phyloP scores from a whole-genome alignment of 2,113 vertebrate genomes.

The Halcyon senegalensis region DNA sequence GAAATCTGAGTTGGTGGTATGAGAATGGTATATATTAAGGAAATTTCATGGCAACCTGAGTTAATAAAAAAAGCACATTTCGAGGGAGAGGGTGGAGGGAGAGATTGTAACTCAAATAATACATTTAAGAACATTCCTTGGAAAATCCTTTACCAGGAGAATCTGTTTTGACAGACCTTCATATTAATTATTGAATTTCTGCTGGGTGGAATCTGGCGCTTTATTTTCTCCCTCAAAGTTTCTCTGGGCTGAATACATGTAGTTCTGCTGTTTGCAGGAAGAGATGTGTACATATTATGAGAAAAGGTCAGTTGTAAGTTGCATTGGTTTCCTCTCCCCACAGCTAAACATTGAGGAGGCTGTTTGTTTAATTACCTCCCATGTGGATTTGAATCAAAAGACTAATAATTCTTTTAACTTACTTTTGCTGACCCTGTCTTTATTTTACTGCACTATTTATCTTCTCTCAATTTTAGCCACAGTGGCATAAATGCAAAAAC shows the following conservation, averaged over 20 bases:
- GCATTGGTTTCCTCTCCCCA: not conserved
- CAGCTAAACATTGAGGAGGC: not conserved
- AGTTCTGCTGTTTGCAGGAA: not conserved
- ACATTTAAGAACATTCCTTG: not conserved
- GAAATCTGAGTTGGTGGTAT: not conserved
- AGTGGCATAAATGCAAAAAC: conserved; percentile 9
- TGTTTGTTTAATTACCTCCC: conserved; percentile 60
- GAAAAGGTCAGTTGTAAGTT: conserved; percentile 9
- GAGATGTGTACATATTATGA: not conserved
- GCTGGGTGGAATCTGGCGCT: not conserved
- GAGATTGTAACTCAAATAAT: not conserved
- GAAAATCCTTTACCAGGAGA: not conserved
- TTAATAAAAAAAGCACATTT: not conserved
- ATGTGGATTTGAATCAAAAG: conserved; percentile 60
- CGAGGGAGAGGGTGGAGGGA: not conserved
- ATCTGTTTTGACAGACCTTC: not conserved
- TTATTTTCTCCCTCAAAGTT: not conserved
- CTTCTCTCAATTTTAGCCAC: not conserved
- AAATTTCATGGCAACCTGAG: not conserved
- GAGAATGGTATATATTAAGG: not conserved
- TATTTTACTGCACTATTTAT: not conserved
- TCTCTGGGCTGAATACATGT: not conserved
- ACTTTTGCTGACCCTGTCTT: conserved; percentile 12
- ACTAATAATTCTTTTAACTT: conserved; percentile 22
- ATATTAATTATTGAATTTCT: not conserved